These are phyloP conservation scores for Pharmacophagus antenor DNA, from an alignment of 2,888 invertebrate genomes.

Conservation along the genomic window DNA sequence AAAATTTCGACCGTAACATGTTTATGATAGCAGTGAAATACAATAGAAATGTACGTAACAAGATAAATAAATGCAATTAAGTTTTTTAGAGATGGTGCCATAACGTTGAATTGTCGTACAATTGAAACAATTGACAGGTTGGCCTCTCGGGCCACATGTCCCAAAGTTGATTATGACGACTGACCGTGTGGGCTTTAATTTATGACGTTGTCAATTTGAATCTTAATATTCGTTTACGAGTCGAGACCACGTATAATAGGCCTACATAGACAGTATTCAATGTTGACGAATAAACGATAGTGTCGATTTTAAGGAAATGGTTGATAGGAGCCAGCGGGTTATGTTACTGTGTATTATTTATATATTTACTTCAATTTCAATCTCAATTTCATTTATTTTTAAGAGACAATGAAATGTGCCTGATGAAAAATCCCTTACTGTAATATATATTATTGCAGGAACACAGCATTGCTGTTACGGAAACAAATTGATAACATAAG, in stretches of 20 bases:
- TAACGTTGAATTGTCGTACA: not conserved
- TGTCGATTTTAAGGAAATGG: not conserved
- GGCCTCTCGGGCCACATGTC: slow-evolving; percentile 5
- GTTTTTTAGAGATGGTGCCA: not conserved
- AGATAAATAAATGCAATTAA: not conserved
- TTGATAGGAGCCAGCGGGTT: not conserved
- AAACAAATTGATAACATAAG: not conserved
- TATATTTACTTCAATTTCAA: no score
- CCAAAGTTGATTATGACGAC: slow-evolving; percentile 8
- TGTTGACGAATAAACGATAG: not conserved
- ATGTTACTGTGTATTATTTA: no score
- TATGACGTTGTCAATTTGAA: not conserved
- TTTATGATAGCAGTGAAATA: no score
- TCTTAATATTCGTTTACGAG: no score
- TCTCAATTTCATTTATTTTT: no score
- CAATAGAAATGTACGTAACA: no score
- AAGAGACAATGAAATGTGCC: no score
- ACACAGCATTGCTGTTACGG: no score
- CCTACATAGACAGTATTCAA: not conserved
- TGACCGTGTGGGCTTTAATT: not conserved
- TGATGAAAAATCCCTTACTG: no score
- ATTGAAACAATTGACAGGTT: slow-evolving; percentile 15
- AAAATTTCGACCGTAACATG: no score
- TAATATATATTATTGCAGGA: no score
- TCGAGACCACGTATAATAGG: no score